Base-by-base conservation (phyloP, 2,113 vertebrate genomes). In the Struthio camelus region DNA sequence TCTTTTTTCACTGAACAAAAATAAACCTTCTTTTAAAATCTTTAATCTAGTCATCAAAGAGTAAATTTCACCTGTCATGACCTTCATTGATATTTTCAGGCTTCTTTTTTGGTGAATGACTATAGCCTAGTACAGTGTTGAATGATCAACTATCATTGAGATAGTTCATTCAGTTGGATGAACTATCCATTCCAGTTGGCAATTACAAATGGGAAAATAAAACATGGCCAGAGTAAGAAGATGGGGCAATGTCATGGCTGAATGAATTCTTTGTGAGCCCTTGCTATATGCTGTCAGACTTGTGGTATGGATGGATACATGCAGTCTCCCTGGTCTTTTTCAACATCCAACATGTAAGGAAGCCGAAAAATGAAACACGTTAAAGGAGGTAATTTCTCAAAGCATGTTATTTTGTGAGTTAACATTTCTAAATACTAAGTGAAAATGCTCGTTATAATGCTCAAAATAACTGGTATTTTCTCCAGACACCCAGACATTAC, bases 381-480 rank as follows among this genome's bases (percentile, higher is more conserved):
- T 79, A 24, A 69, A 40, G 79, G 75, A 92, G 56, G 93, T 27
- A 71, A 58, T 92, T 14, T 89, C 59, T 84, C 40, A 48, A 71
- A 56, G 34, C 25, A 42, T 6, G 4, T 61, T 84, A 83, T 82
- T 66, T 88, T 70, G 34, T 84, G n/a, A 79, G 32, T 77, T 90
- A 77, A 85, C 58, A 86, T 78, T 87, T 61, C 25, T 16, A n/a
- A 82, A 9, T 8, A 10, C 59, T 66, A 59, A 76, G 32, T 84
- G 83, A 34, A 91, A 90, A 96, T 24, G 17, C 88, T 97, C 90
- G 85, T 96, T 93, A 54, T 89, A 97, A 95, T 95, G 44, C 50
- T 96, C 73, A 94, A 95, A 97, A 97, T 82, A 7, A 50, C 69
- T 44, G 77, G 92, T 87, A 62, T 81, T 96, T 97, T 94, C 71